Percentiles rank a stretch among this genome's conserved stretches.
Evolutionary conservation across 2,113 vertebrate genomes (phyloP).

Genomic region (Sprattus sprattus): DNA sequence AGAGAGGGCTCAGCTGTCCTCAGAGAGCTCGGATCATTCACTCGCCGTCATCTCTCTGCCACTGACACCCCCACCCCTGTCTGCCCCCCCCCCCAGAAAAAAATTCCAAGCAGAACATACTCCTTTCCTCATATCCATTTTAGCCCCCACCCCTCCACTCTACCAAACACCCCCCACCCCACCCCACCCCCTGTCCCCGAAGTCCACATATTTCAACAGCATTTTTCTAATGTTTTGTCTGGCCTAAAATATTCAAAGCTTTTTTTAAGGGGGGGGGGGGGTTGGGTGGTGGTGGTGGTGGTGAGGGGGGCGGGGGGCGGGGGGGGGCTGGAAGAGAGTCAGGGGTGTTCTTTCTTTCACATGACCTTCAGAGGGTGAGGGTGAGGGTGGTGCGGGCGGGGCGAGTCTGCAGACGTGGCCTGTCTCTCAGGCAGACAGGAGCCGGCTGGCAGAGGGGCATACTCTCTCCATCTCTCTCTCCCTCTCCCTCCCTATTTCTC

Average conservation of each 20-base stretch:
- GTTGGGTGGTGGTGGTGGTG: constrained; percentile 31
- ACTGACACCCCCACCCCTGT: neutral
- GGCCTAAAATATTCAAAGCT: constrained; percentile 63
- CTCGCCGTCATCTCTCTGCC: neutral
- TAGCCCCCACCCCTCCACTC: neutral
- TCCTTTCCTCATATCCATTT: neutral
- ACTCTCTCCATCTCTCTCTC: constrained; percentile 70
- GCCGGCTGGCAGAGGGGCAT: constrained; percentile 79
- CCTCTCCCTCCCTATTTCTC: constrained; percentile 41
- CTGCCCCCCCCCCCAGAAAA: neutral
- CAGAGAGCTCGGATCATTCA: neutral
- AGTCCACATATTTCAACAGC: constrained; percentile 7
- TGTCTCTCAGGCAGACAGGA: constrained; percentile 56
- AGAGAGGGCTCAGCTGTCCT: constrained; percentile 11
- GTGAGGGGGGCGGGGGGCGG: constrained; percentile 53
- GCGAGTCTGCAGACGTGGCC: constrained; percentile 45
- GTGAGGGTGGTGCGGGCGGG: constrained; percentile 67
- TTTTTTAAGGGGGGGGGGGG: neutral
- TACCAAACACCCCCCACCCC: neutral
- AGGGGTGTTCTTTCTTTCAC: constrained; percentile 69
- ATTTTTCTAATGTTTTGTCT: constrained; percentile 62
- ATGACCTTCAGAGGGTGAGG: constrained; percentile 60
- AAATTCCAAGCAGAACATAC: neutral
- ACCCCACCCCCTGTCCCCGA: neutral
- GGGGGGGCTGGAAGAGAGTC: constrained; percentile 60